These are phyloP conservation scores for Charaxes varanes DNA, from an alignment of 1,140 invertebrate genomes.

Conservation along the genomic window DNA sequence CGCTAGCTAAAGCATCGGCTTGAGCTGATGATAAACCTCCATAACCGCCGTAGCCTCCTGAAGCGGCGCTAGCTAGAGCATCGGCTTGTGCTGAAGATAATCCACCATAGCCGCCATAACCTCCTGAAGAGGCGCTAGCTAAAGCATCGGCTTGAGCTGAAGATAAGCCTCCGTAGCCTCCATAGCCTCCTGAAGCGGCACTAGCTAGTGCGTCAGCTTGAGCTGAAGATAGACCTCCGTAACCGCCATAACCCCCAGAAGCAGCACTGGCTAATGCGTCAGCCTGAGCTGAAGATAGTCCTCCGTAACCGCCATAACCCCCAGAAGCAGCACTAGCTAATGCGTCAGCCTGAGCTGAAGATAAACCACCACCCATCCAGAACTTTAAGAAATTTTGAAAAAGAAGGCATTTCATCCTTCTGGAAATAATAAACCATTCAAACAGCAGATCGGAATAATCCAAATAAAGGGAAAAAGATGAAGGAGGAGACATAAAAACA, in stretches of 20 bases:
- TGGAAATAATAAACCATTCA: no score
- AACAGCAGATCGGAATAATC: no score
- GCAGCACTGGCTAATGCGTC: conserved; percentile 10
- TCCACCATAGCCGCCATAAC: conserved; percentile 3
- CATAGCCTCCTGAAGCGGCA: not conserved
- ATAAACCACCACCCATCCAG: no score
- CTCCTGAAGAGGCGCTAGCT: not conserved
- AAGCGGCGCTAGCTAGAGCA: conserved; percentile 11
- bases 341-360: no score
- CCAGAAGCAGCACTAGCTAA: no score
- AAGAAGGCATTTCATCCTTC: no score
- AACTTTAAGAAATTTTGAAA: no score
- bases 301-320: no score
- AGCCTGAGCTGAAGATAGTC: conserved; percentile 4
- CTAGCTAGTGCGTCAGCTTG: not conserved
- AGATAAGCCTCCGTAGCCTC: conserved; percentile 1
- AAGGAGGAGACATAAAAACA: no score
- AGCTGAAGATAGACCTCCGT: conserved; percentile 1
- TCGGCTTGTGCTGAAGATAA: conserved; percentile 7
- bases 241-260: no score
- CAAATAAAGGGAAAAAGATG: no score
- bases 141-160: conserved; percentile 9
- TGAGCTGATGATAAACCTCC: conserved; percentile 20
- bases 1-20: conserved; percentile 14
- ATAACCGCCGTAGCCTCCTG: conserved; percentile 11